phyloP scores from a whole-genome alignment of 2,113 vertebrate species.

The Paramisgurnus dabryanus region DNA sequence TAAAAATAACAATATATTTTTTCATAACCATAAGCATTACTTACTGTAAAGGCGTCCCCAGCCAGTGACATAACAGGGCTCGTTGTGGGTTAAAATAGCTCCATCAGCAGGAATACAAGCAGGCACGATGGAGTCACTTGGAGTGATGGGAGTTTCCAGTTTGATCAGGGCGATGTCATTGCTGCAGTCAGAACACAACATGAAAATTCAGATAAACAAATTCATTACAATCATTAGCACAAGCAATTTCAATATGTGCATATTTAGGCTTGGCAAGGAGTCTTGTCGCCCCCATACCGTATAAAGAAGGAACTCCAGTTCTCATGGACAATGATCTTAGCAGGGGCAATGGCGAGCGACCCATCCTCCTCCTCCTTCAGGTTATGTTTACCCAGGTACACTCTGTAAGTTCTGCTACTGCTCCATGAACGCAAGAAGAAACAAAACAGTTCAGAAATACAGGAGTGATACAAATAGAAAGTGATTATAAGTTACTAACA shows the following conservation, averaged over 20 bases:
- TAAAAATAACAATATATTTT: background rate
- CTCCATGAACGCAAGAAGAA: conserved; percentile 48
- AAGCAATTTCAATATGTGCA: background rate
- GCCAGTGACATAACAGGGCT: conserved; percentile 84
- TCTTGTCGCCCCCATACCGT: conserved; percentile 57
- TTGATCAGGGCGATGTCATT: conserved; percentile 92
- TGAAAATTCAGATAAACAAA: background rate
- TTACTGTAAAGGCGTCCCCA: conserved; percentile 88
- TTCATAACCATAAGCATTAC: conserved; percentile 44
- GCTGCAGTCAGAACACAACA: conserved; percentile 50
- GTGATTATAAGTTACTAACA: background rate
- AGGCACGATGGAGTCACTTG: conserved; percentile 73
- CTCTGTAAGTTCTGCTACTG: conserved; percentile 70
- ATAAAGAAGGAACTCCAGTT: conserved; percentile 75
- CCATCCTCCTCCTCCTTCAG: conserved; percentile 68
- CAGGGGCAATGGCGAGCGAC: conserved; percentile 60
- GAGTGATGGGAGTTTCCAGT: conserved; percentile 69
- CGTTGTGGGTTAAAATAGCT: conserved; percentile 69
- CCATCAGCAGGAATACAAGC: conserved; percentile 76
- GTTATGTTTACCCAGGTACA: conserved; percentile 79
- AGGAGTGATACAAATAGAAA: background rate
- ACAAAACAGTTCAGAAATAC: background rate
- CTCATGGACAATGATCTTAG: conserved; percentile 75
- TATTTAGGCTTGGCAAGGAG: background rate
- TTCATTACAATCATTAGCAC: background rate